Percentiles rank a stretch among this genome's conserved stretches.
Conservation (phyloP, 2,888 invertebrate species). For the Brachypterus glaber region DNA sequence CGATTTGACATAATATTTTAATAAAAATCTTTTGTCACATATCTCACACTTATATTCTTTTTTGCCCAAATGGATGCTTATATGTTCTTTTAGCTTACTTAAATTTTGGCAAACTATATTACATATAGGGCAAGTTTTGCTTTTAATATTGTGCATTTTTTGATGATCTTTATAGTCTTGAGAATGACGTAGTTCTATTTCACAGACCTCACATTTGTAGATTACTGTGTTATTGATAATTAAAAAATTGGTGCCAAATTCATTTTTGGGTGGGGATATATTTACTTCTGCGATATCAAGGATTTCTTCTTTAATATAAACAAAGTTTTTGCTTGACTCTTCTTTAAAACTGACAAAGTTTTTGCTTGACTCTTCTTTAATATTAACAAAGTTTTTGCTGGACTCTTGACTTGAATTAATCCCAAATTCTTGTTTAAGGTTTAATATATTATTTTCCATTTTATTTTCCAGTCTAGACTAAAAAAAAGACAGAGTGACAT, state of each 20-base stretch:
- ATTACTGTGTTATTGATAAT: constrained; percentile 19
- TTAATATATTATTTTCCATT: too few relatives aligned
- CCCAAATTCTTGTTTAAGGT: too few relatives aligned
- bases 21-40: constrained; percentile 27
- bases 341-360: too few relatives aligned
- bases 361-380: too few relatives aligned
- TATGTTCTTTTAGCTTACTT: constrained; percentile 27
- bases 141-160: constrained; percentile 28
- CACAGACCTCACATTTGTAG: constrained; percentile 26
- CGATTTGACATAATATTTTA: constrained; percentile 27
- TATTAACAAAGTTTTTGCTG: too few relatives aligned
- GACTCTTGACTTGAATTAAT: too few relatives aligned
- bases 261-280: too few relatives aligned
- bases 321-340: too few relatives aligned
- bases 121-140: constrained; percentile 29
- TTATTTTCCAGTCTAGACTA: too few relatives aligned
- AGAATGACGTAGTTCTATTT: constrained; percentile 21
- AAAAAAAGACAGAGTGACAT: too few relatives aligned
- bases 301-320: too few relatives aligned
- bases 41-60: constrained; percentile 29
- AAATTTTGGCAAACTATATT: constrained; percentile 27
- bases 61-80: constrained; percentile 28
- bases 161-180: constrained; percentile 24
- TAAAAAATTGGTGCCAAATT: background rate
- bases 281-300: too few relatives aligned